A percentile compares a stretch with the other conserved stretches of the same genome.
phyloP scores from a whole-genome alignment of 2,113 vertebrate genomes.

The Azemiops feae region DNA sequence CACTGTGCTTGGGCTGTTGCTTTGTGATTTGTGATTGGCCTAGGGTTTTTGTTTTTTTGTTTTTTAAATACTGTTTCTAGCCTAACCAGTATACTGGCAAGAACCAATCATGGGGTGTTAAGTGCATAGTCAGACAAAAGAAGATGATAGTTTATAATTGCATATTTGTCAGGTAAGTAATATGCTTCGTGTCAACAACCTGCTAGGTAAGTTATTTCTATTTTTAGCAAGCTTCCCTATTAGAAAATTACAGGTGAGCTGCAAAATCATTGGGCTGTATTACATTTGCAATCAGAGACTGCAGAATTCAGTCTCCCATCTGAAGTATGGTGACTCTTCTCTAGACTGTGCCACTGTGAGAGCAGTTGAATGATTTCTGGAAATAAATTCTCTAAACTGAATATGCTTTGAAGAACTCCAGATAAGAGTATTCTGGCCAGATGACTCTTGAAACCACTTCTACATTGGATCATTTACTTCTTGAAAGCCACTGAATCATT shows the following conservation, averaged over 20 bases:
- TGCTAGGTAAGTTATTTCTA: neutral
- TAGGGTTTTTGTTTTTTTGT: neutral
- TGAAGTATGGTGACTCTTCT: neutral
- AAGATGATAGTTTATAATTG: neutral
- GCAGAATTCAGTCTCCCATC: neutral
- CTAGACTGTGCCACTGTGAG: neutral
- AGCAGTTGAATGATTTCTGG: neutral
- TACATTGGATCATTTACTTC: neutral
- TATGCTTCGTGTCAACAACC: neutral
- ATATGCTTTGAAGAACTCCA: neutral
- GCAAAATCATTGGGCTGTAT: neutral
- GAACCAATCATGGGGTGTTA: neutral
- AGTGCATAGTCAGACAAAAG: neutral
- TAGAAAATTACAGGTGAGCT: neutral
- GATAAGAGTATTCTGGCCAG: neutral
- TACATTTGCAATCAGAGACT: neutral
- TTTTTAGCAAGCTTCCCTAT: neutral
- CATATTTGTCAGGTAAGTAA: neutral
- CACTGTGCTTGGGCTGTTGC: neutral
- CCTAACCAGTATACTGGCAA: neutral
- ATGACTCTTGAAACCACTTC: neutral
- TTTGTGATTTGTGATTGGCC: neutral
- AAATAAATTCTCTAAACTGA: neutral
- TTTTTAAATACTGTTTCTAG: neutral
- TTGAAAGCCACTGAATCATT: neutral